phyloP scores from a whole-genome alignment of 2,888 invertebrate genomes.

The Ichneumoninae sp. region DNA sequence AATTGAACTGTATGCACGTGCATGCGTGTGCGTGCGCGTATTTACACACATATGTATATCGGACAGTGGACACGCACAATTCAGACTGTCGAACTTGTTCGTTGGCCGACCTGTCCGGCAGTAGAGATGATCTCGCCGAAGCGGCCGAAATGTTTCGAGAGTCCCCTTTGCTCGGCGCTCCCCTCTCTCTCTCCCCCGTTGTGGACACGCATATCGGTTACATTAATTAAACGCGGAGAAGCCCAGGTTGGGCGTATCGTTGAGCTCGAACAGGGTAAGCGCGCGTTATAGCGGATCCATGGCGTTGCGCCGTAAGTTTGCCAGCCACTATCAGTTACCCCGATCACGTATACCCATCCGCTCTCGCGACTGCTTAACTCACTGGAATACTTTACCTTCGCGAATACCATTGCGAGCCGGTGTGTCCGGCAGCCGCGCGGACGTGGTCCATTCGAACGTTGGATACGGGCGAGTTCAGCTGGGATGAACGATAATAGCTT shows the following conservation, averaged over 20 bases:
- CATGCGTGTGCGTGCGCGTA: background rate
- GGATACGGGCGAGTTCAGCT: slow-evolving; percentile 1
- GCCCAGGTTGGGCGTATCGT: slow-evolving; percentile 35
- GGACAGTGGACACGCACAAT: slow-evolving; percentile 34
- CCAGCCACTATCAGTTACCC: slow-evolving; percentile 74
- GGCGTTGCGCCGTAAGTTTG: slow-evolving; percentile 73
- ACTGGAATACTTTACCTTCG: slow-evolving; percentile 70
- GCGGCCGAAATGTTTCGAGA: slow-evolving; percentile 68
- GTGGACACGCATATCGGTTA: slow-evolving; percentile 72
- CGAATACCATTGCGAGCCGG: slow-evolving; percentile 15
- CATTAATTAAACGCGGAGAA: slow-evolving; percentile 73
- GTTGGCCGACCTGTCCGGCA: background rate
- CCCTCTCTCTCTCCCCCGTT: slow-evolving; percentile 32
- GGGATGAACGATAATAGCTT: slow-evolving; percentile 5
- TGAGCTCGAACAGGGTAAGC: slow-evolving; percentile 65
- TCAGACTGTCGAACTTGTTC: slow-evolving; percentile 54
- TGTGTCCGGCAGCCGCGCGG: slow-evolving; percentile 41
- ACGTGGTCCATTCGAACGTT: slow-evolving; percentile 53
- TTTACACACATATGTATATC: background rate
- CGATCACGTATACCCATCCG: slow-evolving; percentile 77
- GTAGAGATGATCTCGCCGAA: slow-evolving; percentile 65
- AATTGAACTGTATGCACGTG: slow-evolving; percentile 8
- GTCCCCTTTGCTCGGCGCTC: background rate
- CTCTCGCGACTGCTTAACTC: slow-evolving; percentile 61
- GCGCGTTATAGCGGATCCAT: slow-evolving; percentile 22